A percentile compares a stretch with the other conserved stretches of the same genome.
phyloP scores from a whole-genome alignment of 2,888 invertebrate genomes.

The Drosophila hamatofila region DNA sequence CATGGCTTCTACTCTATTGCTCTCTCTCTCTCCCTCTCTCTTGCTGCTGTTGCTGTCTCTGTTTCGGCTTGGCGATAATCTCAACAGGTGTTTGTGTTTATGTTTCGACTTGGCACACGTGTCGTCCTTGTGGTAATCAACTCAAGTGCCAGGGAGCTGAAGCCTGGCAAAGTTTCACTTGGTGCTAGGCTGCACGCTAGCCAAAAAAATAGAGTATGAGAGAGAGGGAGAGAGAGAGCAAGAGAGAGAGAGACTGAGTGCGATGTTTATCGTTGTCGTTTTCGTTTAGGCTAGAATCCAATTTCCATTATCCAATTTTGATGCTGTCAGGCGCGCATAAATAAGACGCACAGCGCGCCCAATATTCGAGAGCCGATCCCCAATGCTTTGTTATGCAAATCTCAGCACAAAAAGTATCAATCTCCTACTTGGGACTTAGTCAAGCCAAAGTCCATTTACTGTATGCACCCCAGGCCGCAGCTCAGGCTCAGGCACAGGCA shows the following conservation, averaged over 20 bases:
- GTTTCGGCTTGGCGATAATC: conserved; percentile 27
- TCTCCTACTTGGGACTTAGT: conserved; percentile 51
- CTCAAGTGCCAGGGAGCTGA: conserved; percentile 60
- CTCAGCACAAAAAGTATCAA: conserved; percentile 56
- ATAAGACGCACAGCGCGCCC: conserved; percentile 38
- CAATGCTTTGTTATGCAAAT: conserved; percentile 72
- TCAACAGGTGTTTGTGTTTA: conserved; percentile 68
- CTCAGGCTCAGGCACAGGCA: not conserved
- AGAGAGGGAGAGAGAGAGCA: not conserved
- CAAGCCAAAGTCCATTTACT: conserved; percentile 54
- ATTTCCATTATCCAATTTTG: conserved; percentile 79
- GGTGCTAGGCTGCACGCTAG: conserved; percentile 9
- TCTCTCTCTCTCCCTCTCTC: not conserved
- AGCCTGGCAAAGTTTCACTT: conserved; percentile 40
- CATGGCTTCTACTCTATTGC: not conserved
- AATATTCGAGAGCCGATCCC: conserved; percentile 28
- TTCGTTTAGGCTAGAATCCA: conserved; percentile 64
- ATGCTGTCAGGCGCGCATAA: conserved; percentile 71
- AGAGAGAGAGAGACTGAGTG: not conserved
- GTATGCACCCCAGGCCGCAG: not conserved
- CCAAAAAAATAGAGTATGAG: not conserved
- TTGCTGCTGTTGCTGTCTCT: not conserved
- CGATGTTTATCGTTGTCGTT: conserved; percentile 27
- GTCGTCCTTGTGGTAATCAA: conserved; percentile 62
- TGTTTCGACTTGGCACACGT: conserved; percentile 56